Evolutionary conservation across 2,797 vertebrate species (phyloP), one percentile per base, ranked within the genome.

Genomic region (Picus viridis): DNA sequence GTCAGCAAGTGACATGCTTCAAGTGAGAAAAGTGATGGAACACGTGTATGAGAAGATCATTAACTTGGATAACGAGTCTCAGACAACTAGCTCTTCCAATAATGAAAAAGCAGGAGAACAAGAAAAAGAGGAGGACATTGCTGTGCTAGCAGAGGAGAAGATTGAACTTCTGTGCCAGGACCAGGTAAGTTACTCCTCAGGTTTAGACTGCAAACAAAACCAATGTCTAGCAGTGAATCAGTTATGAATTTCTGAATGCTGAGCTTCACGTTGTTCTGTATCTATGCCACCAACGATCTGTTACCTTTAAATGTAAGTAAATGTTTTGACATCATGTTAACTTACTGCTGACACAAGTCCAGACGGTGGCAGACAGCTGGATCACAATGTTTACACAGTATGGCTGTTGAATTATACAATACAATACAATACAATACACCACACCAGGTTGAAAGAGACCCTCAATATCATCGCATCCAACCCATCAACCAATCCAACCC

Each of bases 21-120:
- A 99, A 93, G 99, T 99, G 93, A 98, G 99, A 74, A 99, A 99
- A 88, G 99, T 99, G 95, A 99, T 99, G 99, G 99, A 99, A 76
- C 99, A 99, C 0, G 99, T 99, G 17, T 99, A 99, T 43, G 99
- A 99, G 98, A 99, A 99, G 97, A 99, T 99, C 93, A 99, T 99
- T 74, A 99, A 99, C 96, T 96, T 99, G 95, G 99, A 99, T 97
- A 99, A 98, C 0, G 99, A 99, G 95, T 99, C 99, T n/a, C 99
- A 99, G 97, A 99, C 99, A 91, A 99, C 99, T 30, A 99, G 99
- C 97, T 99, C 99, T 90, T 99, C 99, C 20, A 98, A 99, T 96
- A 99, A 99, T 7, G 99, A 99, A n/a, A 99, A 99, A 81, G 97
- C 98, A 2, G 99, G 99, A 59, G 99, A 99, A 92, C 98, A 98